Evolutionary conservation across 1,140 invertebrate species (phyloP).

Genomic region (Chironomus tepperi): DNA sequence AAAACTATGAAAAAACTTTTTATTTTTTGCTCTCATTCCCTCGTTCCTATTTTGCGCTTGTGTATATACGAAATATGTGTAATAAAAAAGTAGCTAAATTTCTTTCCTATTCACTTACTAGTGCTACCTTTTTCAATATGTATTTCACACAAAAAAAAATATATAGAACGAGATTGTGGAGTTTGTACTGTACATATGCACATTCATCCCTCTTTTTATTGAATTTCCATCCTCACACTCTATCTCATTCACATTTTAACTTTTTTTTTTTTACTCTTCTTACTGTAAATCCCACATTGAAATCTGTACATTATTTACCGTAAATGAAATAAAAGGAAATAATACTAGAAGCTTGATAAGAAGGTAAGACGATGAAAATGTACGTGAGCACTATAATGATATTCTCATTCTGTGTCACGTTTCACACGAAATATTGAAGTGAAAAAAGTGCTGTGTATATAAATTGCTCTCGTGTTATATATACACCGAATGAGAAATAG

Average conservation of each 20-base stretch:
- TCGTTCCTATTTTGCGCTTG: background rate
- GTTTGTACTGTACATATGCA: too few relatives aligned
- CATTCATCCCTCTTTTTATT: background rate
- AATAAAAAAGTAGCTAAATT: background rate
- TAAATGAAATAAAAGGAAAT: background rate
- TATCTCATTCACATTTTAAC: too few relatives aligned
- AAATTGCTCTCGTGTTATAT: too few relatives aligned
- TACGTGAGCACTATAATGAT: conserved; percentile 12
- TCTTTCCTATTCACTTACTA: background rate
- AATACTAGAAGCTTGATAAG: background rate
- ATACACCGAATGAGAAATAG: too few relatives aligned
- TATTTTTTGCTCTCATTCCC: background rate
- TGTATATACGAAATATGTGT: background rate
- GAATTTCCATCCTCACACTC: background rate
- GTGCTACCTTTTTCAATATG: background rate
- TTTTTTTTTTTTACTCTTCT: background rate
- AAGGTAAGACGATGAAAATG: conserved; percentile 12
- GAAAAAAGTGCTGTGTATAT: too few relatives aligned
- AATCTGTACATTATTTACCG: conserved; percentile 3
- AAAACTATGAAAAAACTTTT: background rate
- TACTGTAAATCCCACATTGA: background rate
- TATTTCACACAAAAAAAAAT: background rate
- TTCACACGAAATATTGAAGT: background rate
- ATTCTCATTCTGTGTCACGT: conserved; percentile 5
- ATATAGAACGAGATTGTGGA: background rate